These are phyloP conservation scores for Lepas anatifera DNA, from an alignment of 2,888 invertebrate genomes.

Conservation along the genomic window DNA sequence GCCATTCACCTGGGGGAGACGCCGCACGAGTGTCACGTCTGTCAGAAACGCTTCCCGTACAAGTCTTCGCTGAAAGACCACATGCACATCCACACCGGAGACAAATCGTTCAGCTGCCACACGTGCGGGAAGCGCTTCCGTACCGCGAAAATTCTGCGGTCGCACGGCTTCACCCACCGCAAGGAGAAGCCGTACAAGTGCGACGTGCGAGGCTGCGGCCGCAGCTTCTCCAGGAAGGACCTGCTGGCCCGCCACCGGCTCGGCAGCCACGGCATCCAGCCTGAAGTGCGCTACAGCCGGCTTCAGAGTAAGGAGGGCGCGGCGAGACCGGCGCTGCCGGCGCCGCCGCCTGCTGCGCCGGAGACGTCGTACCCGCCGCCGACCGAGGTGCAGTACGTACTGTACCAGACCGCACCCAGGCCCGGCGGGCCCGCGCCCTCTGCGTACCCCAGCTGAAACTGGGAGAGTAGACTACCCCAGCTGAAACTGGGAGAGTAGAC, in stretches of 20 bases:
- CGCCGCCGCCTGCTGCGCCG: not conserved
- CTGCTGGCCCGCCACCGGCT: conserved; percentile 11
- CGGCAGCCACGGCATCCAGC: not conserved
- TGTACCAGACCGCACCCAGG: not conserved
- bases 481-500: no score
- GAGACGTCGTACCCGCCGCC: not conserved
- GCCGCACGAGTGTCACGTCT: conserved; percentile 1
- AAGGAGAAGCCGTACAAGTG: conserved; percentile 4
- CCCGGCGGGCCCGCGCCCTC: no score
- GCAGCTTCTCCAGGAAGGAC: conserved; percentile 1
- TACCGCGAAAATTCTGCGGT: not conserved
- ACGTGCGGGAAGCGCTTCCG: conserved; percentile 6
- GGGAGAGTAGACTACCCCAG: no score
- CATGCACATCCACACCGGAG: not conserved
- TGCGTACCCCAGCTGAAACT: no score
- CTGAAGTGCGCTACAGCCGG: not conserved
- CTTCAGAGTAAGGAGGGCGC: not conserved
- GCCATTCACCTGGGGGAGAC: conserved; percentile 6
- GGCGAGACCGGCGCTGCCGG: not conserved
- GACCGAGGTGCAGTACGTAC: not conserved
- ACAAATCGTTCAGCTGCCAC: not conserved
- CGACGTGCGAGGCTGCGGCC: not conserved
- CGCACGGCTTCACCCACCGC: conserved; percentile 2
- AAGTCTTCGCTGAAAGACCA: conserved; percentile 2
- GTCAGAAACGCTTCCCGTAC: not conserved